Evolutionary conservation across 1,140 invertebrate genomes (phyloP), one percentile per base, ranked within the genome.

Genomic region (Drosophila sechellia): DNA sequence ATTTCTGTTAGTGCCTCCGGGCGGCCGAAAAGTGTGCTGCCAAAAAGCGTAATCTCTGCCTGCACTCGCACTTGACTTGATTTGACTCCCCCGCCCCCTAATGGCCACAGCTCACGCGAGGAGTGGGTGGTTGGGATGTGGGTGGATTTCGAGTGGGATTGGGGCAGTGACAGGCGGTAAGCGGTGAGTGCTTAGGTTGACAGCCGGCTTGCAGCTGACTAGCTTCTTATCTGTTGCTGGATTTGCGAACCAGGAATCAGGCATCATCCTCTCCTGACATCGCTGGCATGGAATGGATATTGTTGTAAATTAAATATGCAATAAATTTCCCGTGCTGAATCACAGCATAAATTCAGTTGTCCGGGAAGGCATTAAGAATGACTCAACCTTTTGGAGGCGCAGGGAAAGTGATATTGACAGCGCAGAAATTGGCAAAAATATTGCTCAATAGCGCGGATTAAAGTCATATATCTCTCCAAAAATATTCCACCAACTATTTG

Each of bases 11-110:
- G 27, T 42, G 35, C 45, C 45, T 8, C 10, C 15, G 58, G 43
- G 22, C 15, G 8, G n/a, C 13, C 13, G 3, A 43, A 72, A 60
- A 52, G 69, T 60, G 66, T 39, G 68, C 69, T 72, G 46, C 40
- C 69, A 70, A 59, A 72, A 52, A 43, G 46, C 68, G 40, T 72
- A 72, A 72, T 72, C 55, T 43, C 31, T 35, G 68, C 39, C 66
- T 72, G 69, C 66, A 46, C 63, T 60, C 56, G 37, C 66, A 70
- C 66, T 70, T 69, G 66, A 69, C 66, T 70, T 55, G 64, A 69
- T 69, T 70, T 49, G 17, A 37, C 49, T 45, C 69, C 34, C 56
- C 17, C 37, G 42, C 27, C 68, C 43, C 43, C 42, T 57, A 71
- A 49, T 70, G 37, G 64, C n/a, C 35, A 20, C 43, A 15, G 31